phyloP scores from a whole-genome alignment of 2,888 invertebrate genomes.

The Drosophila affinis region DNA sequence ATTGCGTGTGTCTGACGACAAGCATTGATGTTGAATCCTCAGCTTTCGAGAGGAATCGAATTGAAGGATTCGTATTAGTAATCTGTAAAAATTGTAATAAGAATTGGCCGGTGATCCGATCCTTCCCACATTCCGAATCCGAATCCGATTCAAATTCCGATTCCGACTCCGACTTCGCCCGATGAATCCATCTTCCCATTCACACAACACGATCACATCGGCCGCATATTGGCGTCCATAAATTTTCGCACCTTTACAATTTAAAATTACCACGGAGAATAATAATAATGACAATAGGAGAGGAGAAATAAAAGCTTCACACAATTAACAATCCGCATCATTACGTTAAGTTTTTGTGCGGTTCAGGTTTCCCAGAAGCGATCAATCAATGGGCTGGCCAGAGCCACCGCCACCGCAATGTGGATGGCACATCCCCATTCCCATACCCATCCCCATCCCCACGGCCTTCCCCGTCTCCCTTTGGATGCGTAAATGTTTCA shows the following conservation, averaged over 20 bases:
- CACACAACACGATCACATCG: background rate
- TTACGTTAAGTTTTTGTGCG: constrained; percentile 5
- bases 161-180: no score
- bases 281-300: constrained; percentile 9
- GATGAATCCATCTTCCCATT: constrained; percentile 16
- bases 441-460: background rate
- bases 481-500: constrained; percentile 60
- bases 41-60: background rate
- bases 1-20: background rate
- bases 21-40: no score
- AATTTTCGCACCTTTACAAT: constrained; percentile 19
- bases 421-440: background rate
- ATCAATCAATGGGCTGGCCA: constrained; percentile 44
- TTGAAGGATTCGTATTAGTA: background rate
- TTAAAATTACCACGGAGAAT: constrained; percentile 6
- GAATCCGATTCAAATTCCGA: background rate
- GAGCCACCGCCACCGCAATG: background rate
- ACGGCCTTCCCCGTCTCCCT: background rate
- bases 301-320: constrained; percentile 7
- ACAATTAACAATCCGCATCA: constrained; percentile 42
- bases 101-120: constrained; percentile 13
- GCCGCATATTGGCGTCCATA: constrained; percentile 9
- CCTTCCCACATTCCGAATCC: constrained; percentile 7
- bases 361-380: constrained; percentile 25
- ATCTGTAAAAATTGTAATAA: background rate